Base-by-base conservation (phyloP, 2,113 vertebrate species). In the Puma concolor region DNA sequence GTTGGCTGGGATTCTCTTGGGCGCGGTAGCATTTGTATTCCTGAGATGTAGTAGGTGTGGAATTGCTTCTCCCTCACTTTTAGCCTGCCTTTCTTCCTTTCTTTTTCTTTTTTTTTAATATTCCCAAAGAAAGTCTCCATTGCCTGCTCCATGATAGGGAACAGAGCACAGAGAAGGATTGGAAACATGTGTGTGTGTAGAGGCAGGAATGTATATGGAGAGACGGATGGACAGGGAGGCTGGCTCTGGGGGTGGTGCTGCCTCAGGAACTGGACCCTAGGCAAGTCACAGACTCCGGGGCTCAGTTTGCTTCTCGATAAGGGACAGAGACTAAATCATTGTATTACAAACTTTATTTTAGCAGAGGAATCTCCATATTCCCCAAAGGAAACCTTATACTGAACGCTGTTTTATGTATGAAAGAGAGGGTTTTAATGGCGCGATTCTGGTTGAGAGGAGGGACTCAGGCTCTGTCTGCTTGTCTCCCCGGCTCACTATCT, bases 161-260 rank as follows among this genome's bases (percentile, higher is more conserved):
- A 16, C n/a, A 67, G 93, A 84, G 57, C 29, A 5, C 25, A 41
- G 69, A n/a, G 27, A 29, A 1, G 25, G 23, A 19, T 27, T 3
- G 12, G 36, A 31, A n/a, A n/a, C 38, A 9, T 13, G 5, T 52
- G 71, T 3, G 1, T 50, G 89, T 44, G 74, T 33, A 48, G 19
- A 74, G 38, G 69, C 27, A 79, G 91, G 6, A 60, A 31, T 16
- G 11, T 27, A 5, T 25, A 1, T 33, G 23, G 60, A 69, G 48
- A 38, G 54, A 21, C 1, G 2, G 17, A 57, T 3, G 25, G 31
- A 21, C 2, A 0, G 48, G 1, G 7, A 60, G 64, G 16, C 44
- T 44, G 50, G 21, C 17, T 27, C 69, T 48, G 10, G 57, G 16
- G 0, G 23, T 8, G 50, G 16, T 10, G 11, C 44, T 60, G 66